These are phyloP conservation scores for Dolichoris vasculosae DNA, from an alignment of 1,140 invertebrate genomes.

Conservation along the genomic window DNA sequence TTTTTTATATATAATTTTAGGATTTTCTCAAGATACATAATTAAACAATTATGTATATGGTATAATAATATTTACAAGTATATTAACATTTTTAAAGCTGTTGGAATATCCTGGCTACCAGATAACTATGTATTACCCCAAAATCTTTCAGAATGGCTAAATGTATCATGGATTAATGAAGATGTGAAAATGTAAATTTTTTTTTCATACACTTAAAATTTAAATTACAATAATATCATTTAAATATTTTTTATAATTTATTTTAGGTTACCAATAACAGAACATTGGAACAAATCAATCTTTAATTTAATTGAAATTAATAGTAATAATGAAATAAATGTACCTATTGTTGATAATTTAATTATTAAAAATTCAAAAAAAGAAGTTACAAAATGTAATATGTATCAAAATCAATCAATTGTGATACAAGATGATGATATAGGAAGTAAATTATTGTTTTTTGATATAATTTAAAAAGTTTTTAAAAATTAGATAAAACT, in stretches of 20 bases:
- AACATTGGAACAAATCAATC: slow-evolving; percentile 55
- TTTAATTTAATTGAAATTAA: slow-evolving; percentile 58
- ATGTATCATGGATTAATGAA: slow-evolving; percentile 72
- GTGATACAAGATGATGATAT: slow-evolving; percentile 39
- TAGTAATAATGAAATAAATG: neutral
- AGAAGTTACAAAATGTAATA: slow-evolving; percentile 30
- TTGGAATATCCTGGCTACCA: slow-evolving; percentile 75
- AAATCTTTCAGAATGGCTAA: slow-evolving; percentile 74
- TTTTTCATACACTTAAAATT: neutral
- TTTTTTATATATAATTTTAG: slow-evolving; percentile 55
- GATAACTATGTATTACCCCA: slow-evolving; percentile 70
- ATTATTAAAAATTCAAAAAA: neutral
- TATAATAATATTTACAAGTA: slow-evolving; percentile 73
- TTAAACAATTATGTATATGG: slow-evolving; percentile 75
- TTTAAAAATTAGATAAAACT: neutral
- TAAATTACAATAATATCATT: neutral
- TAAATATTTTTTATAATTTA: slow-evolving; percentile 7
- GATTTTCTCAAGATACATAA: slow-evolving; percentile 70
- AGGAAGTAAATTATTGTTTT: slow-evolving; percentile 42
- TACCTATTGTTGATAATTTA: slow-evolving; percentile 3
- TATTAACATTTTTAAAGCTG: slow-evolving; percentile 66
- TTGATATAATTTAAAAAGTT: slow-evolving; percentile 26
- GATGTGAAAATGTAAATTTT: slow-evolving; percentile 56
- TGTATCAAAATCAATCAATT: slow-evolving; percentile 23
- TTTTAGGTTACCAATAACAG: slow-evolving; percentile 48